A percentile compares a stretch with the other conserved stretches of the same genome.
Evolutionary conservation across 2,797 vertebrate species (phyloP).

Genomic region (Spinibarbus caldwelli): DNA sequence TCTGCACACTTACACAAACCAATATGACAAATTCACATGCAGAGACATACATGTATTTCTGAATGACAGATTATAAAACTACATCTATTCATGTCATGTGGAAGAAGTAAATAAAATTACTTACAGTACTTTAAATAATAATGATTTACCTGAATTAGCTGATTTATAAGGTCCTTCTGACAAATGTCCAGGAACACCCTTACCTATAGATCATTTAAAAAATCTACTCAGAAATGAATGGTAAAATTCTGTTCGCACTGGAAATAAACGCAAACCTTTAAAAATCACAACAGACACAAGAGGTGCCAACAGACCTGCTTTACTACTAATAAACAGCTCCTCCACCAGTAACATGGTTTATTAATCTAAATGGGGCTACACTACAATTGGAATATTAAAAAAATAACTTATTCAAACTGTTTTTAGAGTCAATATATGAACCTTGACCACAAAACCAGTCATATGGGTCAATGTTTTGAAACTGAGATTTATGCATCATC

Average conservation of each 20-base stretch:
- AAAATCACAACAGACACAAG: background rate
- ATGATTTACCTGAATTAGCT: conserved; percentile 62
- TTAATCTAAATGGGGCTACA: background rate
- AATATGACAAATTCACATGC: background rate
- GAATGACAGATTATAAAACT: background rate
- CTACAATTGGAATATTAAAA: background rate
- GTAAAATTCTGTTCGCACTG: background rate
- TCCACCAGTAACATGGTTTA: background rate
- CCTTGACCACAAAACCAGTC: no score
- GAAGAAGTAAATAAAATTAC: background rate
- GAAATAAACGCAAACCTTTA: background rate
- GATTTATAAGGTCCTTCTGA: conserved; percentile 62
- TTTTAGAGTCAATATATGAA: background rate
- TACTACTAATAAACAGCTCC: background rate
- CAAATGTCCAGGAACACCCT: conserved; percentile 57
- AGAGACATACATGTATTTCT: background rate
- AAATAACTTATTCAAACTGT: background rate
- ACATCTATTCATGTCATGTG: background rate
- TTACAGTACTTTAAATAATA: background rate
- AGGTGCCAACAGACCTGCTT: no score
- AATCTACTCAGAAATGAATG: background rate
- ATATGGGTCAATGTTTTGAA: no score
- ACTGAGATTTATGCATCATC: no score
- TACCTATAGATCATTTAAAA: conserved; percentile 60
- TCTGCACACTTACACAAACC: background rate